Evolutionary conservation across 1,140 invertebrate genomes (phyloP).

Genomic region (Lasioglossum baleicum): DNA sequence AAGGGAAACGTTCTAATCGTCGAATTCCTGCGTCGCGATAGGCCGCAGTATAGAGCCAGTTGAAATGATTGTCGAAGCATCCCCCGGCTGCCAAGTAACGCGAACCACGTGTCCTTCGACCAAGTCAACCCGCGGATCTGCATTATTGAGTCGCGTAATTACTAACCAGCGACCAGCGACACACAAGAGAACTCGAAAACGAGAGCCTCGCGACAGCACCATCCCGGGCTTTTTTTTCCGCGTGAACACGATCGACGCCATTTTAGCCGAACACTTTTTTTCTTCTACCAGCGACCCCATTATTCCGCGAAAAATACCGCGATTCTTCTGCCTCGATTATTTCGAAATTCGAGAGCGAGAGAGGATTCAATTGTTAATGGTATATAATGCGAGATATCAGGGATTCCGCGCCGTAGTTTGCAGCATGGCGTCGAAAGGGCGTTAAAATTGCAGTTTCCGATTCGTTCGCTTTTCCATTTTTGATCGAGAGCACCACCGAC

Average conservation of each 20-base stretch:
- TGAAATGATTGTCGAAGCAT: neutral
- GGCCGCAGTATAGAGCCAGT: neutral
- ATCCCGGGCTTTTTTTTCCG: no score
- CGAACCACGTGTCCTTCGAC: slow-evolving; percentile 18
- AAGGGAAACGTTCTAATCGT: no score
- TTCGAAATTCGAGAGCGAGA: neutral
- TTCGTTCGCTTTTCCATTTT: no score
- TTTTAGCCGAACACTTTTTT: neutral
- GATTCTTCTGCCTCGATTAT: neutral
- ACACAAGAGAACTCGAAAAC: slow-evolving; percentile 8
- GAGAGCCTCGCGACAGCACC: neutral
- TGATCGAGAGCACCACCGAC: no score
- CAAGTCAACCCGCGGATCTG: neutral
- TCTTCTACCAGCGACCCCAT: no score
- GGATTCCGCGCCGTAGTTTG: no score
- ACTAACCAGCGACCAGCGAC: no score
- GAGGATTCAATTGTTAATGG: slow-evolving; percentile 6
- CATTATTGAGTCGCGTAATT: slow-evolving; percentile 28
- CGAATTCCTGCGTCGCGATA: no score
- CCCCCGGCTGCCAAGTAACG: neutral
- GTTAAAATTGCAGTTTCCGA: no score
- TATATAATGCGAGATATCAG: no score
- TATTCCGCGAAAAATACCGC: neutral
- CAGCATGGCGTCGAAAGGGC: no score
- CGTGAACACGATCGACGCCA: neutral